Percentiles rank a stretch among this genome's conserved stretches.
These are phyloP conservation scores for Myotis brandtii DNA, from an alignment of 2,113 vertebrate genomes.

Conservation along the genomic window DNA sequence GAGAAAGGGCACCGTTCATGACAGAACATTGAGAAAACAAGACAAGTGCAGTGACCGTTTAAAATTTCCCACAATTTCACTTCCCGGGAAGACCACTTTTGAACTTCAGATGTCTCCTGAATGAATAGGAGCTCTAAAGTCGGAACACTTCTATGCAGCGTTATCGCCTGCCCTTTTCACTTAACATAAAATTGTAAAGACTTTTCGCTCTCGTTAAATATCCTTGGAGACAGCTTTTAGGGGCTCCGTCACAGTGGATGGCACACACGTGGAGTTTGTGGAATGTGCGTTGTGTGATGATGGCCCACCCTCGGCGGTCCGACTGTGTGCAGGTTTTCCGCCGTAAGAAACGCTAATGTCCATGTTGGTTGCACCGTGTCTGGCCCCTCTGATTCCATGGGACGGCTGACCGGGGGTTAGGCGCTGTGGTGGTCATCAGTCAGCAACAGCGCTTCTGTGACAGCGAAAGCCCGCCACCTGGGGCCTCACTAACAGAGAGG, in stretches of 20 bases:
- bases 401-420: not conserved
- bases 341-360: too few species aligned
- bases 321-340: not conserved
- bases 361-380: not conserved
- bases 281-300: fast-evolving
- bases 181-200: not conserved
- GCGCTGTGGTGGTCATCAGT: not conserved
- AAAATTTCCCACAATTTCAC: not conserved
- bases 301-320: fast-evolving
- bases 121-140: not conserved
- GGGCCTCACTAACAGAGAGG: not conserved
- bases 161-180: not conserved
- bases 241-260: not conserved
- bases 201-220: not conserved
- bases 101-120: not conserved
- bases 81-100: not conserved
- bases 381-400: not conserved
- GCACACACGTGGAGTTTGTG: fast-evolving
- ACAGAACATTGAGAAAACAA: not conserved
- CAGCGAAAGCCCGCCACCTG: not conserved
- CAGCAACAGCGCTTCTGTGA: not conserved
- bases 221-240: not conserved
- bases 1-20: not conserved
- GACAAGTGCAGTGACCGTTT: not conserved
- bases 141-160: not conserved